Evolutionary conservation across 2,888 invertebrate genomes (phyloP), one percentile per base, ranked within the genome.

Genomic region (Phorcus lineatus): DNA sequence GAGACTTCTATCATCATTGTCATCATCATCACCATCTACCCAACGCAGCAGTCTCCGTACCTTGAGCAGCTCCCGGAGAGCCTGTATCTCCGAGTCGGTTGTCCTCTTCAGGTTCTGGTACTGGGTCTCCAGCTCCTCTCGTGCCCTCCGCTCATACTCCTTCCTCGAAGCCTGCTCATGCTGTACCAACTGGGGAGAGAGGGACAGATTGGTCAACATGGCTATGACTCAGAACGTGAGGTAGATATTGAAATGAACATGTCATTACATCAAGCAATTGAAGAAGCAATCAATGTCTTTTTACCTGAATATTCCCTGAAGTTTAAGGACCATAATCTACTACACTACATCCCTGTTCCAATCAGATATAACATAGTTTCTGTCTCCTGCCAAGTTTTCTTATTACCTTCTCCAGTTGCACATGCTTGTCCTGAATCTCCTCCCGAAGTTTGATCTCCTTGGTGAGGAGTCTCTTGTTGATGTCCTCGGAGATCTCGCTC

Each of bases 391-490:
- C 4, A 36, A 36, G 4, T 11, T 47, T 6, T 47, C 1, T 11
- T 11, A 1, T 77, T 77, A 92, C 92, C 87, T 89, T 90, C 83
- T 93, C 92, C 9, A 92, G 82, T 74, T 91, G 90, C 24, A 88
- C 79, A 80, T 86, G 90, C 84, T 90, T 90, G 19, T 88, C 87
- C 82, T 92, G 91, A 40, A 90, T 86, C 57, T 93, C 93, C 78
- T 93, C 92, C 28, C 91, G 79, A 0, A 92, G 86, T 82, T 91
- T 92, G 81, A 92, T 90, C 82, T 93, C 93, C 82, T 91, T 92
- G 53, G 88, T 84, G 16, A 91, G 83, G 7, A 92, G 81, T 76
- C 89, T 88, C 82, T 91, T 90, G 83, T 91, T 92, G 57, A 92
- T 88, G 80, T 93, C 92, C 67, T 93, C 93, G 67, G 90, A 86